phyloP scores from a whole-genome alignment of 2,113 vertebrate species.

The Oreochromis niloticus region DNA sequence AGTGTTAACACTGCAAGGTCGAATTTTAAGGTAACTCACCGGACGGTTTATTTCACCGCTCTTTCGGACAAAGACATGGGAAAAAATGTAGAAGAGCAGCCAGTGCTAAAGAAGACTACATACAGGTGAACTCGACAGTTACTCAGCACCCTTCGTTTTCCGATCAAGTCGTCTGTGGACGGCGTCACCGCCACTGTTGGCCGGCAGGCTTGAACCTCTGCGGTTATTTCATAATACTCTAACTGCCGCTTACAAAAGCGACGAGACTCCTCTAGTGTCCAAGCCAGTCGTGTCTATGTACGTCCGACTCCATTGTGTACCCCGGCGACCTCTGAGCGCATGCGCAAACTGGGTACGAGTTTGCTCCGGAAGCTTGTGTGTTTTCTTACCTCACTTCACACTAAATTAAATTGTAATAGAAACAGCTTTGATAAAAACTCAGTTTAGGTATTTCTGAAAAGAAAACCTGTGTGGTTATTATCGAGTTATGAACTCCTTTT shows the following conservation, averaged over 20 bases:
- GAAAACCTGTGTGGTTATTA: not conserved
- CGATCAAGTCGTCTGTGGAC: not conserved
- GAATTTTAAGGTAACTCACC: conserved; percentile 11
- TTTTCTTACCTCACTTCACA: not conserved
- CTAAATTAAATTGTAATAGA: not conserved
- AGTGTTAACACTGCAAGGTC: not conserved
- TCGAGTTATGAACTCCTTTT: not conserved
- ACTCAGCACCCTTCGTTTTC: not conserved
- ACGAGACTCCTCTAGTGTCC: not conserved
- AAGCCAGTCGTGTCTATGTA: not conserved
- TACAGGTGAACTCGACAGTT: not conserved
- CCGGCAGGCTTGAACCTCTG: not conserved
- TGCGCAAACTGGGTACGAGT: not conserved
- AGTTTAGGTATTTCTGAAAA: not conserved
- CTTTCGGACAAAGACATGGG: conserved; percentile 20
- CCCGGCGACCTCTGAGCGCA: conserved; percentile 22
- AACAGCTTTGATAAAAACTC: not conserved
- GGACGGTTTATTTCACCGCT: not conserved
- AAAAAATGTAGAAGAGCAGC: not conserved
- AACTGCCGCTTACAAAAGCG: not conserved
- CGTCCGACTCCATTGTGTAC: conserved; percentile 53
- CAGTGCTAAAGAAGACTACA: not conserved
- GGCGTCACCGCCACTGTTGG: not conserved
- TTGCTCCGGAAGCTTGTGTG: not conserved
- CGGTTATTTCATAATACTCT: not conserved